Evolutionary conservation across 1,140 invertebrate species (phyloP).

Genomic region (Anastrepha ludens): DNA sequence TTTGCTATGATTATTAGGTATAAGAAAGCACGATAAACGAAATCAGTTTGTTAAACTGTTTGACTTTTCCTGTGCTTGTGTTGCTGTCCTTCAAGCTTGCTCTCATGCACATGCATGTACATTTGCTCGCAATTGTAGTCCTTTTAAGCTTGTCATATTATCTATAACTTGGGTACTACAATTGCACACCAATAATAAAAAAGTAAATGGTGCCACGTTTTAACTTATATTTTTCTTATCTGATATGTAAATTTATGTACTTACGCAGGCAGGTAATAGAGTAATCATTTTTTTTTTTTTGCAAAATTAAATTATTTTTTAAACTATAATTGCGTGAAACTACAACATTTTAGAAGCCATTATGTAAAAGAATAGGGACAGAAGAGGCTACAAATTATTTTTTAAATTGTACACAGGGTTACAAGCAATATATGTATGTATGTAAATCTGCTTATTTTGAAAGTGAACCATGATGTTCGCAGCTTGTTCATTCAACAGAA

Average conservation of each 20-base stretch:
- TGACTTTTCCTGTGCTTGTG: conserved; percentile 50
- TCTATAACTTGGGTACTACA: conserved; percentile 21
- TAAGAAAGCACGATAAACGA: conserved; percentile 47
- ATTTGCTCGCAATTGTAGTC: not conserved
- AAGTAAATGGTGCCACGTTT: not conserved
- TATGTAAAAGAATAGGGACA: not conserved
- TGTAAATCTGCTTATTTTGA: too few species aligned
- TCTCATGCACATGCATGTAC: not conserved
- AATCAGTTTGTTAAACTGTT: conserved; percentile 50
- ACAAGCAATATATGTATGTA: too few species aligned
- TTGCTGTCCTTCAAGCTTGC: conserved; percentile 47
- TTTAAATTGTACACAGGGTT: too few species aligned
- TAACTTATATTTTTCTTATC: not conserved
- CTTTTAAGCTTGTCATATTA: conserved; percentile 42
- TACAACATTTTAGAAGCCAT: not conserved
- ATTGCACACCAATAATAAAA: not conserved
- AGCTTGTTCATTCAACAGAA: too few species aligned
- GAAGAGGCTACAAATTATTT: too few species aligned
- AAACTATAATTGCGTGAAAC: too few species aligned
- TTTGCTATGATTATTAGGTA: conserved; percentile 40
- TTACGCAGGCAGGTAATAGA: too few species aligned
- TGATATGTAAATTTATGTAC: too few species aligned
- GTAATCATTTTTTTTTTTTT: too few species aligned
- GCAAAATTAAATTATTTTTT: too few species aligned
- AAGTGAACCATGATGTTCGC: too few species aligned